A percentile compares a stretch with the other conserved stretches of the same genome.
These are phyloP conservation scores for Artemia sinica DNA, from an alignment of 2,888 invertebrate genomes.

Conservation along the genomic window DNA sequence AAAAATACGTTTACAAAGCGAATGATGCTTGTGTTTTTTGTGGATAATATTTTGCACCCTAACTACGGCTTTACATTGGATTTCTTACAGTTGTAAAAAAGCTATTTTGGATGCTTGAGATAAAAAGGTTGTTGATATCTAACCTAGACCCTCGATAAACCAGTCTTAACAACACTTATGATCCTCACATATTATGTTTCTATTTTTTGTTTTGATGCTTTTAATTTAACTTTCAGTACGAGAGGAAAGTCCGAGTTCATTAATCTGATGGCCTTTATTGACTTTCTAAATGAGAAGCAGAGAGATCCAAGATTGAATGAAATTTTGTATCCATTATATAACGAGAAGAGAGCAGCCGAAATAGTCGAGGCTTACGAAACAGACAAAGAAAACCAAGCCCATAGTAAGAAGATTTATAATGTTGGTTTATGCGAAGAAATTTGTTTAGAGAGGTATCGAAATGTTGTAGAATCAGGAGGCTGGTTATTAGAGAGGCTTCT, in stretches of 20 bases:
- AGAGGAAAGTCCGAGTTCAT: constrained; percentile 76
- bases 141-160: no score
- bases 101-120: no score
- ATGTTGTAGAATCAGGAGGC: background rate
- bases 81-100: no score
- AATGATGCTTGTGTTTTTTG: no score
- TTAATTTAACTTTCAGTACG: constrained; percentile 42
- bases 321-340: constrained; percentile 91
- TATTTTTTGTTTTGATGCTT: background rate
- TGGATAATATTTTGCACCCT: no score
- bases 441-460: background rate
- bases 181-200: no score
- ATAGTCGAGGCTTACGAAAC: constrained; percentile 86
- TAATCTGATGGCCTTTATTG: constrained; percentile 66
- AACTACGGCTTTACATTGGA: no score
- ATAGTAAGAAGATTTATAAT: constrained; percentile 40
- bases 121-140: no score
- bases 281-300: constrained; percentile 90
- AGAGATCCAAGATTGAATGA: constrained; percentile 95
- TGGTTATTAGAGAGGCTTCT: no score
- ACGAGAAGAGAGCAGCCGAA: constrained; percentile 76
- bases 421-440: background rate
- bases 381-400: constrained; percentile 50
- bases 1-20: no score
- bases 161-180: no score